phyloP scores from a whole-genome alignment of 2,888 invertebrate species.

The Agapostemon virescens region DNA sequence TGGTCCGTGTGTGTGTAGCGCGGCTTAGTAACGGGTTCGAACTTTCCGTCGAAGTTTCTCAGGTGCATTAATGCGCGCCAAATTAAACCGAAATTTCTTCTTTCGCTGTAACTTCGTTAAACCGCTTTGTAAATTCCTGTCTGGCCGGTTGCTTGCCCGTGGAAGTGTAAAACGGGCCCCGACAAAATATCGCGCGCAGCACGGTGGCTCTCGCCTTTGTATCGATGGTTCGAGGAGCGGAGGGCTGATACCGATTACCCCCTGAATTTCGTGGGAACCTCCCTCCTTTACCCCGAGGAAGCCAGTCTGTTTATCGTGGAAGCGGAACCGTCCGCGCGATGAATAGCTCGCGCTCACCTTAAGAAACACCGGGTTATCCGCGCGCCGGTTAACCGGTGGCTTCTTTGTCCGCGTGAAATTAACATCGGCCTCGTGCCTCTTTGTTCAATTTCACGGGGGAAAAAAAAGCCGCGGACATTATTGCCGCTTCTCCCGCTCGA shows the following conservation, averaged over 20 bases:
- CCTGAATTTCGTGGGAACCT: constrained; percentile 10
- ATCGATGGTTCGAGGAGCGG: constrained; percentile 46
- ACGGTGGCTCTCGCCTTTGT: constrained; percentile 33
- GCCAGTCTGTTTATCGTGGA: constrained; percentile 22
- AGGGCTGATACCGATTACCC: constrained; percentile 15
- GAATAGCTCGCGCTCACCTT: constrained; percentile 41
- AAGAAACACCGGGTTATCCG: constrained; percentile 37
- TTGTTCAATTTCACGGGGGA: constrained; percentile 37
- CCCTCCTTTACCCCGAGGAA: background rate
- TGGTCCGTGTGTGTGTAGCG: too few species aligned
- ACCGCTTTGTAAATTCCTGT: constrained; percentile 69
- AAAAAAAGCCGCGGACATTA: constrained; percentile 33
- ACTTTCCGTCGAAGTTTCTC: constrained; percentile 61
- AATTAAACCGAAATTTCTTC: constrained; percentile 68
- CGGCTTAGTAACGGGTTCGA: constrained; percentile 43
- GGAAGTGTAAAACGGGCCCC: constrained; percentile 55
- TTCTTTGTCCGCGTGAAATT: constrained; percentile 45
- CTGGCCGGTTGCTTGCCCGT: constrained; percentile 50
- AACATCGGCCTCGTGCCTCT: constrained; percentile 26
- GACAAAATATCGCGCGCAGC: constrained; percentile 56
- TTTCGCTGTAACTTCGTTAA: constrained; percentile 63
- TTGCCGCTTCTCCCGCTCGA: constrained; percentile 29
- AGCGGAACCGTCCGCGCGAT: constrained; percentile 23
- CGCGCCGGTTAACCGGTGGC: constrained; percentile 27
- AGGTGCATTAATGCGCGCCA: constrained; percentile 69